These are phyloP conservation scores for Phalanger gymnotis DNA, from an alignment of 2,797 vertebrate species.

Conservation along the genomic window DNA sequence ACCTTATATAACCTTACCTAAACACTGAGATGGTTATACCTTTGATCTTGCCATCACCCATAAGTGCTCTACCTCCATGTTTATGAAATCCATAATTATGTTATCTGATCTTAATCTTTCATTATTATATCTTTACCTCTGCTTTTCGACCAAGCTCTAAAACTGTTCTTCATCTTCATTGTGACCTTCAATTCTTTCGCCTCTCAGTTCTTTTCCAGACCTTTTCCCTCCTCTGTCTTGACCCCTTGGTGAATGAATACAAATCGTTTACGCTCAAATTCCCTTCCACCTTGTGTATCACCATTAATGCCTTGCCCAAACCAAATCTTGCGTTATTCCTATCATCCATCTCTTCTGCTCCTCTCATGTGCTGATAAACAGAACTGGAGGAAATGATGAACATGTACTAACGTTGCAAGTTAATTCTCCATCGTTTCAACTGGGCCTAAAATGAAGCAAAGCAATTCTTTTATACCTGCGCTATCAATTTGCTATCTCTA, in stretches of 20 bases:
- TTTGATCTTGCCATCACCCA: no score
- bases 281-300: background rate
- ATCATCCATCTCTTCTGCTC: background rate
- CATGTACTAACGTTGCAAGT: background rate
- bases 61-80: no score
- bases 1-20: no score
- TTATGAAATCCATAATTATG: background rate
- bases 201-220: background rate
- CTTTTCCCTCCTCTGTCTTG: background rate
- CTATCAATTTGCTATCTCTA: background rate
- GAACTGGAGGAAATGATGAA: background rate
- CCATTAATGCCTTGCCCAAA: background rate
- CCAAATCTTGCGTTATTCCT: background rate
- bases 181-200: background rate
- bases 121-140: background rate
- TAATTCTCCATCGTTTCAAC: background rate
- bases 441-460: background rate
- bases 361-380: background rate
- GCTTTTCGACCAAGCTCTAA: background rate
- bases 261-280: background rate
- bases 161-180: background rate
- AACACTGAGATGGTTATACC: no score
- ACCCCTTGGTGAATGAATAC: background rate
- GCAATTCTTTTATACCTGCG: background rate
- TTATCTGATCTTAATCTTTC: background rate